Base-by-base conservation (phyloP, 2,888 invertebrate species). In the Pristionchus japonicus region DNA sequence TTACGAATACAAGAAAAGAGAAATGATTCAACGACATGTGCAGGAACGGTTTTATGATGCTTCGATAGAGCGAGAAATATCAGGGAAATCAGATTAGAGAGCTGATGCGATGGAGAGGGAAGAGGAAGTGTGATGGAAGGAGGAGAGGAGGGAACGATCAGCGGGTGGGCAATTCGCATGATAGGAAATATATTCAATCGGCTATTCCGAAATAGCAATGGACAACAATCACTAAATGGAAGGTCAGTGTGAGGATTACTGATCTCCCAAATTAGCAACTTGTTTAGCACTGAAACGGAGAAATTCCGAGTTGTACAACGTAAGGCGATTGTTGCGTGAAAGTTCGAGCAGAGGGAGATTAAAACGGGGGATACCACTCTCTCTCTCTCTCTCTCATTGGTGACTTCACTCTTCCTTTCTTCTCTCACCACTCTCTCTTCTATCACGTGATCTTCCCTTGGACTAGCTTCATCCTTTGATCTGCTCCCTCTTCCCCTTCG, bases 371-470 rank as follows among this genome's bases (percentile, higher is more conserved):
- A 47, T 70, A 70, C 70, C 70, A 34, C 70, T 70, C 37, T 70
- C 70, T 70, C 37, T 37, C 34, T 64, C 27, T 64, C 67, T 34
- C 43, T 40, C 77, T 77, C 77, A 77, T 47, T 77, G 43, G 77
- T 43, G n/a, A 27, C 43, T 77, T 77, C 43, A 43, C 43, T 13
- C 77, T 77, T 17, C 15, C 43, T 77, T 40, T 77, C 77, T 43
- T 37, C 77, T 77, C 70, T 70, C 70, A 23, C 31, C 64, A 67
- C 34, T 67, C 77, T 77, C 70, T 15, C 34, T 70, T 27, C 77
- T 43, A 77, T 77, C 77, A 77, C 77, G 77, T 77, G 77, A 77
- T 77, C 43, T 27, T n/a, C 77, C 23, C 77, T 43, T 77, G 77
- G 47, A 77, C 47, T 47, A n/a, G 9, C 77, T 43, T 47, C 40